Conservation (phyloP, 2,888 invertebrate genomes). For the Nebria salina region DNA sequence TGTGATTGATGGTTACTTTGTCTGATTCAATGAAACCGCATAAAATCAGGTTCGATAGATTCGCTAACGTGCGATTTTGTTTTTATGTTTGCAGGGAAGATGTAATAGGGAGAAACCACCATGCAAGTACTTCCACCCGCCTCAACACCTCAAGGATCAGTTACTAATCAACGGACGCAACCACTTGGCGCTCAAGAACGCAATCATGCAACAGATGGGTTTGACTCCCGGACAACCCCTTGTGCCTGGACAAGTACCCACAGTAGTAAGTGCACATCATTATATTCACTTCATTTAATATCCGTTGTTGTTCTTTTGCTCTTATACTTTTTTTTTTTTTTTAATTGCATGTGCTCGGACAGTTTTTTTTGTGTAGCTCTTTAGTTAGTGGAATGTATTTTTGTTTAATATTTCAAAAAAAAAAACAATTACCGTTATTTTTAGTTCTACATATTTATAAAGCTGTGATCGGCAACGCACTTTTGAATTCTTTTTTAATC, state of each 20-base stretch:
- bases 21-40: not conserved
- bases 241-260: slow-evolving; percentile 91
- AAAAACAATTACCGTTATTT: not conserved
- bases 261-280: slow-evolving; percentile 79
- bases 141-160: slow-evolving; percentile 99
- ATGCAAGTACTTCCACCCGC: slow-evolving; percentile 99
- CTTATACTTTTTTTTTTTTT: not conserved
- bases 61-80: slow-evolving; percentile 2
- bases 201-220: slow-evolving; percentile 96
- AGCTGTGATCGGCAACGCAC: not conserved
- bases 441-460: not conserved
- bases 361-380: not conserved
- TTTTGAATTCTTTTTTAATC: not conserved
- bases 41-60: not conserved
- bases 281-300: not conserved
- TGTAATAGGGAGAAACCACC: slow-evolving; percentile 99
- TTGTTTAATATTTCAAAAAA: not conserved
- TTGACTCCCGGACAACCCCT: slow-evolving; percentile 90
- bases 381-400: slow-evolving; percentile 1
- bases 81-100: slow-evolving; percentile 83
- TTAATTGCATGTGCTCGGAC: slow-evolving; percentile 1
- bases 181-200: slow-evolving; percentile 99
- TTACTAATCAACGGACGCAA: slow-evolving; percentile 99
- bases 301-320: not conserved
- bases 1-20: slow-evolving; percentile 12